These are phyloP conservation scores for Sorex araneus DNA, from an alignment of 2,113 vertebrate species.

Conservation along the genomic window DNA sequence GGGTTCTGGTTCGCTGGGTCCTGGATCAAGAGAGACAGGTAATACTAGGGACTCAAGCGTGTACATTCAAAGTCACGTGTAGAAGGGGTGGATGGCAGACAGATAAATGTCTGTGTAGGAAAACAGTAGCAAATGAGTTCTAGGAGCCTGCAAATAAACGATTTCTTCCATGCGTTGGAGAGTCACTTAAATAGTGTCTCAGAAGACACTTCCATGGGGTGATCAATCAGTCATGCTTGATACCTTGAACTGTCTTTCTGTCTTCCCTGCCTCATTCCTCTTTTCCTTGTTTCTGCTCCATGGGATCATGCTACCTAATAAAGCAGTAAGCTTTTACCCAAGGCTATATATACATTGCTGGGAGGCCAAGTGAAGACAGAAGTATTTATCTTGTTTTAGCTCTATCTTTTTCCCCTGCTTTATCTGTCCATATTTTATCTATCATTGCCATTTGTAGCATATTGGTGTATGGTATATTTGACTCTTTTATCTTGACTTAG, in stretches of 20 bases:
- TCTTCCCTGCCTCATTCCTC: neutral
- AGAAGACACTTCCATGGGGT: neutral
- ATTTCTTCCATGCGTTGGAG: neutral
- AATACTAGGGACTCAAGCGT: neutral
- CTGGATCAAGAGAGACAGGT: neutral
- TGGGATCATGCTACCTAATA: neutral
- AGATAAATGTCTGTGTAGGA: neutral
- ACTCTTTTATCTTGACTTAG: neutral
- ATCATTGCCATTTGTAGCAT: slow-evolving; percentile 15
- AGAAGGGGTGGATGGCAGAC: neutral
- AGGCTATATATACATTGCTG: slow-evolving; percentile 3
- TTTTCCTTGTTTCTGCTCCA: slow-evolving; percentile 26
- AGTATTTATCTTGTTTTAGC: neutral
- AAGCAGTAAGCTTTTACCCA: slow-evolving; percentile 6
- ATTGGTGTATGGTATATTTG: neutral
- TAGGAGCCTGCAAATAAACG: neutral
- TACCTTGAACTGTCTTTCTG: neutral
- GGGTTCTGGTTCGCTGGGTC: neutral
- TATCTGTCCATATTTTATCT: slow-evolving; percentile 14
- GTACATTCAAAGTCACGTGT: neutral
- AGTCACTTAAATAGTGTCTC: slow-evolving; percentile 4
- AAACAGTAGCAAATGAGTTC: neutral
- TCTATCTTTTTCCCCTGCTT: neutral
- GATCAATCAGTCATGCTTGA: neutral
- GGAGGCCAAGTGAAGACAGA: slow-evolving; percentile 22